Evolutionary conservation across 1,140 invertebrate genomes (phyloP).

Genomic region (Kradibia gibbosae): DNA sequence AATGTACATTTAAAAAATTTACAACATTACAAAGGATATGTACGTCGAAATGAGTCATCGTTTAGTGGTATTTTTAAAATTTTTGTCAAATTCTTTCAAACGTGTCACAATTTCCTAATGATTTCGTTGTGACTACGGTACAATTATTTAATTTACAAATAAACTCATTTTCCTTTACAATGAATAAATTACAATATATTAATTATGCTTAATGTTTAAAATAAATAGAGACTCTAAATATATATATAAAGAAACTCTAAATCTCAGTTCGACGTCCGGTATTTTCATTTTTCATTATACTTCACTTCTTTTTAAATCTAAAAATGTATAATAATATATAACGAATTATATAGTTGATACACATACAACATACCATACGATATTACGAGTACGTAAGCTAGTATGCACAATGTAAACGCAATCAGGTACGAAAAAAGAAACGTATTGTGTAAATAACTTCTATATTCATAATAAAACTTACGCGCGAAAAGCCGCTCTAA

Average conservation of each 20-base stretch:
- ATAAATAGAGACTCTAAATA: background rate
- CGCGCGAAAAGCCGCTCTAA: slow-evolving; percentile 49
- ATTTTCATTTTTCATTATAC: background rate
- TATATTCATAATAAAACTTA: slow-evolving; percentile 48
- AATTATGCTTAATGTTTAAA: slow-evolving; percentile 23
- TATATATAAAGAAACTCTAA: background rate
- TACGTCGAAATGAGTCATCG: slow-evolving; percentile 22
- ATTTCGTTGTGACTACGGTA: too few relatives aligned
- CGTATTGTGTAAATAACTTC: slow-evolving; percentile 49
- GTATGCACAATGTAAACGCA: slow-evolving; percentile 50
- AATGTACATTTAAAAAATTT: background rate
- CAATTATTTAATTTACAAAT: background rate
- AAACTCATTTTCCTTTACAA: slow-evolving; percentile 18
- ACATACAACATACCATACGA: slow-evolving; percentile 17
- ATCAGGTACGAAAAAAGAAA: slow-evolving; percentile 51
- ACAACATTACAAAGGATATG: background rate
- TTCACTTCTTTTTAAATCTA: background rate
- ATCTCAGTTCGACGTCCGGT: slow-evolving; percentile 10
- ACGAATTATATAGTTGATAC: slow-evolving; percentile 14
- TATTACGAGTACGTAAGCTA: slow-evolving; percentile 27
- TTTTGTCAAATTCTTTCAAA: background rate
- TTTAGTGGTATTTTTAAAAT: background rate
- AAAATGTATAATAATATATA: slow-evolving; percentile 32
- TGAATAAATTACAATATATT: background rate
- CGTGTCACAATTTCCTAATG: slow-evolving; percentile 1